phyloP scores from a whole-genome alignment of 2,797 vertebrate genomes.

The Xerus rutilus region DNA sequence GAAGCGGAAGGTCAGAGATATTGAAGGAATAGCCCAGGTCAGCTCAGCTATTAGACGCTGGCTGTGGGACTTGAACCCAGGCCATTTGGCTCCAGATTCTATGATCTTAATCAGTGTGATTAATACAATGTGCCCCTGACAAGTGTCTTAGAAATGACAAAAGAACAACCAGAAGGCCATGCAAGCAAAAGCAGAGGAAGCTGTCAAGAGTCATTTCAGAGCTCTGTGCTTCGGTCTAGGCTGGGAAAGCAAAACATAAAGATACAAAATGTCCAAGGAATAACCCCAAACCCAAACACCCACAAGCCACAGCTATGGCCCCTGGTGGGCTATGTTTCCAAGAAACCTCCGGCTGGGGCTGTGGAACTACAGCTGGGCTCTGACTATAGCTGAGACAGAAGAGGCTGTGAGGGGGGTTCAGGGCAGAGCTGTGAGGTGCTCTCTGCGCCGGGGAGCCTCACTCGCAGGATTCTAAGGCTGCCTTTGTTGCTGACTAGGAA shows the following conservation, averaged over 20 bases:
- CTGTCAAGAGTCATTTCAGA: not conserved
- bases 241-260: slow-evolving; percentile 60
- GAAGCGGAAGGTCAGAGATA: not conserved
- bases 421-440: not conserved
- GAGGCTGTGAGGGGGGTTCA: not conserved
- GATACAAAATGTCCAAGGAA: slow-evolving; percentile 34
- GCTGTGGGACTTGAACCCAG: not conserved
- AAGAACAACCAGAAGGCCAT: not conserved
- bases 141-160: slow-evolving; percentile 18
- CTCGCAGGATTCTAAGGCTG: not conserved
- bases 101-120: not conserved
- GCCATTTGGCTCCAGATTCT: not conserved
- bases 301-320: slow-evolving; percentile 30
- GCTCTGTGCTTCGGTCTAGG: not conserved
- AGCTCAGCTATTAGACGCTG: not conserved
- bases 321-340: not conserved
- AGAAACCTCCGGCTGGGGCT: not conserved
- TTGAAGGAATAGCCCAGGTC: not conserved
- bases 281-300: slow-evolving; percentile 59
- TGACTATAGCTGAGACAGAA: not conserved
- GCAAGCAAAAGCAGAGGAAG: not conserved
- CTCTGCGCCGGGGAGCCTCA: not conserved
- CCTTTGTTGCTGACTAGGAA: slow-evolving; percentile 59
- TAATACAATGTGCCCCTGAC: not conserved
- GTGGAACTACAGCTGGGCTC: not conserved